These are phyloP conservation scores for Falco novaeseelandiae DNA, from an alignment of 2,797 vertebrate species.

Conservation along the genomic window DNA sequence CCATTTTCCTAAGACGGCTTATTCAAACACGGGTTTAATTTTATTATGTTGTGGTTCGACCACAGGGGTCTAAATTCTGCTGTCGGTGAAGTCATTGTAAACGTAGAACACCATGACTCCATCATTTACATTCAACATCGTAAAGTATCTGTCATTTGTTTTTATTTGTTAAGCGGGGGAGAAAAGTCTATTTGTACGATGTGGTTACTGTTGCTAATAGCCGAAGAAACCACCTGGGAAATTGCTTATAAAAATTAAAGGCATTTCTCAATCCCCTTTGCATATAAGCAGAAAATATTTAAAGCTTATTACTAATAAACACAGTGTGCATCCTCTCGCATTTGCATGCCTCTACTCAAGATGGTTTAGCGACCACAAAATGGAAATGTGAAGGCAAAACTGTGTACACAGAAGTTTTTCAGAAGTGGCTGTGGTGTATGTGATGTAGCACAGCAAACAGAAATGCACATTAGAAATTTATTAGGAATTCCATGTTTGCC, in stretches of 20 bases:
- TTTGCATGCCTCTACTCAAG: background rate
- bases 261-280: background rate
- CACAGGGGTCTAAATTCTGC: background rate
- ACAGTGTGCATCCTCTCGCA: background rate
- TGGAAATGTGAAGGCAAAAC: background rate
- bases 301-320: background rate
- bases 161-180: background rate
- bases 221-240: background rate
- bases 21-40: background rate
- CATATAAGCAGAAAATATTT: conserved; percentile 31
- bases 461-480: background rate
- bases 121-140: background rate
- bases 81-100: background rate
- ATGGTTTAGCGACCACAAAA: background rate
- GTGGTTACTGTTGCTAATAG: background rate
- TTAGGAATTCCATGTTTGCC: background rate
- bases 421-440: background rate
- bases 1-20: background rate
- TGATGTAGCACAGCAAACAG: background rate
- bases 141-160: background rate
- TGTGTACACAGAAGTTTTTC: background rate
- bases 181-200: background rate
- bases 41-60: background rate
- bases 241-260: background rate
- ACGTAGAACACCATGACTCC: background rate